Percentiles rank a stretch among this genome's conserved stretches.
These are phyloP conservation scores for Benitochromis conjunctus DNA, from an alignment of 2,113 vertebrate species.

Conservation along the genomic window DNA sequence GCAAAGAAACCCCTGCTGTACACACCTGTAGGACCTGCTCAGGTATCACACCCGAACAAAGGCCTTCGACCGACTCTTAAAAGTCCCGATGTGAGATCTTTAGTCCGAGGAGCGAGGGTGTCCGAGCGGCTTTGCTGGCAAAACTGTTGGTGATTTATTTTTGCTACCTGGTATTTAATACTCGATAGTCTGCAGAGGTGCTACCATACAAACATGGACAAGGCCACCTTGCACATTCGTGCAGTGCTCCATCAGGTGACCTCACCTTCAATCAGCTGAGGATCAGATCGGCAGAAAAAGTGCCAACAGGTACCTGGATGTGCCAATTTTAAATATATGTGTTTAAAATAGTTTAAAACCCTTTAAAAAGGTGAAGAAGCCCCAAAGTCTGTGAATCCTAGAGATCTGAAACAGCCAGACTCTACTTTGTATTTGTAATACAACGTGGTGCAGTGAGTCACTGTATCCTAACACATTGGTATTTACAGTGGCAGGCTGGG, in stretches of 20 bases:
- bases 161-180: not conserved
- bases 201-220: not conserved
- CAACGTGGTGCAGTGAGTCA: not conserved
- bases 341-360: not conserved
- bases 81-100: not conserved
- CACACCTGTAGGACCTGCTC: not conserved
- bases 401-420: not conserved
- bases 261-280: not conserved
- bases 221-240: not conserved
- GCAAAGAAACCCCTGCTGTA: not conserved
- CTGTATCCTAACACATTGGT: not conserved
- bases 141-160: not conserved
- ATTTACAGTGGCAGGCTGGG: not conserved
- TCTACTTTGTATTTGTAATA: not conserved
- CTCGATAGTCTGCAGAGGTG: not conserved
- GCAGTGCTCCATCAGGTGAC: not conserved
- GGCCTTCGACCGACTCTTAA: not conserved
- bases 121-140: too few species aligned
- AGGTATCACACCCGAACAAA: not conserved
- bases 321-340: not conserved
- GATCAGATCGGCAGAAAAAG: not conserved
- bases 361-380: not conserved
- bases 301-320: fast-evolving
- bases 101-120: not conserved
- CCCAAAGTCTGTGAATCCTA: not conserved